A percentile compares a stretch with the other conserved stretches of the same genome.
Conservation (phyloP, 1,140 invertebrate species). For the Hypsibius dujardini region DNA sequence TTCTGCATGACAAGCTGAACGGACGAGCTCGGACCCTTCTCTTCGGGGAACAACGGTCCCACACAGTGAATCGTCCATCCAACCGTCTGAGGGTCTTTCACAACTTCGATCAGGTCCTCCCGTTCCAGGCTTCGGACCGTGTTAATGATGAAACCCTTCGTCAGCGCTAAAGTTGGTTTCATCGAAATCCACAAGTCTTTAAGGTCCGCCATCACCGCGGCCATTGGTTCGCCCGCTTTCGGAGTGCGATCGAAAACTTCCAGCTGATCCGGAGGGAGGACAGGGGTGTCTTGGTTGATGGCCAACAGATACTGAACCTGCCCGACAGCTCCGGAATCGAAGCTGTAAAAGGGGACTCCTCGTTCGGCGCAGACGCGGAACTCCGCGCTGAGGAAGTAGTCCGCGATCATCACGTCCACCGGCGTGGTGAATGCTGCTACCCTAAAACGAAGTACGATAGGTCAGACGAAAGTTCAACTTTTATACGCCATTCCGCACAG, state of each 20-base stretch:
- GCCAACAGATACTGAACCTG: background rate
- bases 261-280: background rate
- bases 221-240: no score
- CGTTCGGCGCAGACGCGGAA: background rate
- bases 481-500: no score
- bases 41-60: background rate
- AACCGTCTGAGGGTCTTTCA: background rate
- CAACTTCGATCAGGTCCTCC: background rate
- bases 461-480: no score
- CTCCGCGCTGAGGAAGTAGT: background rate
- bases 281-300: background rate
- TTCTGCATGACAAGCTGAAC: background rate
- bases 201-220: no score
- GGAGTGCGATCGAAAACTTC: no score
- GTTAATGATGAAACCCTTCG: background rate
- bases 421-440: background rate
- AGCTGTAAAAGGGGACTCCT: background rate
- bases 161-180: background rate
- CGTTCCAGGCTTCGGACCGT: background rate
- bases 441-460: no score
- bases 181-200: background rate
- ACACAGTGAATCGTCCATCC: background rate
- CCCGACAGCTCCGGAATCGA: background rate
- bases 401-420: background rate
- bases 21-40: background rate